Base-by-base conservation (phyloP, 2,888 invertebrate species). In the Achlya flavicornis region DNA sequence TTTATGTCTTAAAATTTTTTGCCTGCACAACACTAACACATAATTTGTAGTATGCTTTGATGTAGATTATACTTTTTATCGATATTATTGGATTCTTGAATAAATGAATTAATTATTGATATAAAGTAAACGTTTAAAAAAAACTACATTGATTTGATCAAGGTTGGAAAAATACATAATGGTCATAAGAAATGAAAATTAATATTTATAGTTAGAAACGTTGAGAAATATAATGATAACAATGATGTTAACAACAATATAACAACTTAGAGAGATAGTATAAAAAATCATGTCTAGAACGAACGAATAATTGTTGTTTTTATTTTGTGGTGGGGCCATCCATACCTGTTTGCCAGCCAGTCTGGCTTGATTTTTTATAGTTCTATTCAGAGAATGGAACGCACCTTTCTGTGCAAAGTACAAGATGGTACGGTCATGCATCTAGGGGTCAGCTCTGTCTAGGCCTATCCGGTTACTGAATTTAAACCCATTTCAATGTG, bases 401-500 rank as follows among this genome's bases (percentile, higher is more conserved):
- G 16, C 19, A 53, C n/a, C 19, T 53, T n/a, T 53, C 53, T 53
- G 53, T 53, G 53, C 53, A n/a, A 8, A 1, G 53, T 19, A 53
- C 53, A 19, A 3, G 53, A 19, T 53, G 19, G 53, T 14, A 53
- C 53, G 53, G 53, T 53, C 53, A 19, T n/a, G 46, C n/a, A 14
- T 43, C 14, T 46, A n/a, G 10, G 46, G 46, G 46, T 46, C 46
- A 46, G n/a, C 7, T 46, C n/a, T 46, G 46, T 46, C 5, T 46
- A n/a, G 46, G 7, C n/a, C n/a, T 46, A 46, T 46, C 46, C 46
- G 46, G 46, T 46, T n/a, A 46, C n/a, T 46, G 46, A n/a, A 43
- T 4, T 14, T 43, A 4, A 43, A 43, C 14, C 14, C 43, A 46
- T n/a, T 46, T 46, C 46, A 46, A 46, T 46, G 46, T 6, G 46